These are phyloP conservation scores for Archegozetes longisetosus DNA, from an alignment of 1,140 invertebrate genomes.

Conservation along the genomic window DNA sequence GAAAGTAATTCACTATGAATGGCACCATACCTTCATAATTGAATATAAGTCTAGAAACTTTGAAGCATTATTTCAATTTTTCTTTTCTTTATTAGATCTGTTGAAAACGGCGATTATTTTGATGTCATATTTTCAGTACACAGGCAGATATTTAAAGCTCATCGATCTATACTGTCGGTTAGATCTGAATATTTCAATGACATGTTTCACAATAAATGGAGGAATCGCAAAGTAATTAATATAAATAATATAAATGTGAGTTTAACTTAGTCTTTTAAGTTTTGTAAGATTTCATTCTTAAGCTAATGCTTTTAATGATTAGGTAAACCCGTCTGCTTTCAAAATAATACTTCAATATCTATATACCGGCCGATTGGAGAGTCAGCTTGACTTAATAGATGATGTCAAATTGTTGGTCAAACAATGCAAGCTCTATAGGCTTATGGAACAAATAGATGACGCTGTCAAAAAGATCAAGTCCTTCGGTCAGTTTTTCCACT, in stretches of 20 bases:
- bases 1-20: slow-evolving; percentile 28
- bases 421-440: slow-evolving; percentile 30
- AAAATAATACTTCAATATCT: slow-evolving; percentile 16
- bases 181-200: slow-evolving; percentile 33
- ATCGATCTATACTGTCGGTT: slow-evolving; percentile 33
- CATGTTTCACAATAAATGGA: slow-evolving; percentile 32
- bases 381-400: slow-evolving; percentile 28
- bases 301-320: not conserved
- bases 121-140: slow-evolving; percentile 34
- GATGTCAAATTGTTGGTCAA: slow-evolving; percentile 30
- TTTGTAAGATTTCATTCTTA: too few species aligned
- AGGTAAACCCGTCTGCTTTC: slow-evolving; percentile 8
- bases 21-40: not conserved
- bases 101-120: slow-evolving; percentile 28
- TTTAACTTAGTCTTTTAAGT: too few species aligned
- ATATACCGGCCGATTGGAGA: slow-evolving; percentile 28
- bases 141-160: slow-evolving; percentile 28
- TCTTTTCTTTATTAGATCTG: slow-evolving; percentile 26
- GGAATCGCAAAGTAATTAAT: slow-evolving; percentile 18
- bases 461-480: slow-evolving; percentile 27
- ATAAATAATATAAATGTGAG: not conserved
- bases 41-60: too few species aligned
- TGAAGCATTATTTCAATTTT: slow-evolving; percentile 5
- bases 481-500: slow-evolving; percentile 28
- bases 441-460: slow-evolving; percentile 29